Evolutionary conservation across 1,140 invertebrate genomes (phyloP).

Genomic region (Drosophila guanche): DNA sequence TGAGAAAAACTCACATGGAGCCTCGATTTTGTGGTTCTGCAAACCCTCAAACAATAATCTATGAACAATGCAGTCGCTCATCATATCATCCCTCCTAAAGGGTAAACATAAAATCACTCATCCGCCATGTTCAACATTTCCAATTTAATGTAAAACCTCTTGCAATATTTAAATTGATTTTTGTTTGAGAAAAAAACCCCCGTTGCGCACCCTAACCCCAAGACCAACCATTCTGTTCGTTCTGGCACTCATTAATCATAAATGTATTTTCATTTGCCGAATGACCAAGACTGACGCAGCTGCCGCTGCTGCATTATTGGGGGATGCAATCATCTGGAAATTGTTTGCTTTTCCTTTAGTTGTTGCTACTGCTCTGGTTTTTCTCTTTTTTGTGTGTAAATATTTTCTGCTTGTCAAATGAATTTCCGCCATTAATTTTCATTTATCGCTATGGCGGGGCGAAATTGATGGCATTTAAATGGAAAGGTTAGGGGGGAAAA

Average conservation of each 20-base stretch:
- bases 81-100: no score
- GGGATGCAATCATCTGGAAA: constrained; percentile 65
- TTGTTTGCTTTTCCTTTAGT: constrained; percentile 36
- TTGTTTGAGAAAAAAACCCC: constrained; percentile 9
- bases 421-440: constrained; percentile 64
- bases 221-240: neutral
- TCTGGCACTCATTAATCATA: constrained; percentile 63
- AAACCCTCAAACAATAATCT: no score
- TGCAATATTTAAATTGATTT: constrained; percentile 16
- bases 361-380: neutral
- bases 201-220: no score
- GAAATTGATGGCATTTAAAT: constrained; percentile 27
- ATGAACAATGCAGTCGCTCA: neutral
- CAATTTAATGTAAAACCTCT: neutral
- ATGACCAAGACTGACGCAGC: neutral
- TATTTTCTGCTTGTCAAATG: constrained; percentile 43
- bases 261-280: constrained; percentile 47
- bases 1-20: no score
- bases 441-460: constrained; percentile 42
- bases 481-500: constrained; percentile 9
- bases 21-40: no score
- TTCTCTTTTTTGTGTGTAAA: neutral
- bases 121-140: constrained; percentile 31
- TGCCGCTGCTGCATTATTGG: constrained; percentile 8
- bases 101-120: constrained; percentile 31